Conservation (phyloP, 2,888 invertebrate genomes). For the Synergus laeviventris region DNA sequence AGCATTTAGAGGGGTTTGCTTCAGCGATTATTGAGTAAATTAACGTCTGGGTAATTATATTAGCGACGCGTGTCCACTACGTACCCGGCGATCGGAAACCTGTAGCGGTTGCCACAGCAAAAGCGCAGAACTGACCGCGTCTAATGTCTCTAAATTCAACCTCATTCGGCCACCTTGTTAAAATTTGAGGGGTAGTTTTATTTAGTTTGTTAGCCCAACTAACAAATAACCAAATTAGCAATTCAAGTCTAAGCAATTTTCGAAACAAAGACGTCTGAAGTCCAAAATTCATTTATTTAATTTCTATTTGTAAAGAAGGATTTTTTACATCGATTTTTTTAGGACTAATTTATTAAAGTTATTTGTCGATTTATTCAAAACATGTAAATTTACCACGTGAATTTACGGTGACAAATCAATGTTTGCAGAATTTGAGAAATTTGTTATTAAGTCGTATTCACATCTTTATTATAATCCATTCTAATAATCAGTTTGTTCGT, state of each 20-base stretch:
- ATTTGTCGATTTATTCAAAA: no score
- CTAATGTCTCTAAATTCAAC: conserved; percentile 47
- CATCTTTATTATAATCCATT: no score
- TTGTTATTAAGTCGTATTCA: no score
- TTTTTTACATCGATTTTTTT: no score
- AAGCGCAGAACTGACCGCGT: conserved; percentile 47
- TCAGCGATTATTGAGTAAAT: conserved; percentile 74
- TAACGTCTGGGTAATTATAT: conserved; percentile 73
- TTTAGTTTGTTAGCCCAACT: neutral
- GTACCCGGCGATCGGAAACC: conserved; percentile 53
- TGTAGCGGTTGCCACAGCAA: conserved; percentile 51
- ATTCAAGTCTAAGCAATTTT: neutral
- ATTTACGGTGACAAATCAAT: no score
- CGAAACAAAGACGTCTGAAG: neutral
- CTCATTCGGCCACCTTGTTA: conserved; percentile 24
- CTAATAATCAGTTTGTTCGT: no score
- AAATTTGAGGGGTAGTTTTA: neutral
- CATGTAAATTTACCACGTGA: no score
- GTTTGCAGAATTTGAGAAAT: no score
- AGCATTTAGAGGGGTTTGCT: conserved; percentile 69
- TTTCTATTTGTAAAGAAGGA: neutral
- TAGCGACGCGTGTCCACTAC: conserved; percentile 71
- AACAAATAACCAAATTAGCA: conserved; percentile 47
- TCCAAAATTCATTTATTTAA: neutral
- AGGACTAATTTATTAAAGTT: no score